Base-by-base conservation (phyloP, 2,113 vertebrate species). In the Lutjanus erythropterus region DNA sequence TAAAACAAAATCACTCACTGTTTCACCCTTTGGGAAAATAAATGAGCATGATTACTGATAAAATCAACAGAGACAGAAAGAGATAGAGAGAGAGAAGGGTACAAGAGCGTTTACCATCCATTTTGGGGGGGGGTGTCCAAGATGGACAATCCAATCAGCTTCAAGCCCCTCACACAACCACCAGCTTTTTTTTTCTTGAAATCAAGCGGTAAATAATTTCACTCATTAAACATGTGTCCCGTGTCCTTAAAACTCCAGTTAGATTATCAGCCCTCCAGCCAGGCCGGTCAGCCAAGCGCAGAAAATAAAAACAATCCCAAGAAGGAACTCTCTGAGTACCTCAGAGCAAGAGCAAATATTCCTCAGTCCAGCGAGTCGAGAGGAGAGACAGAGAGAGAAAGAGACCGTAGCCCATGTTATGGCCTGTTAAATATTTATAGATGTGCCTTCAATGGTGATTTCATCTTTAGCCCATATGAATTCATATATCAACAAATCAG, bases 381-480 rank as follows among this genome's bases (percentile, higher is more conserved):
- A 65, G 59, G 49, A 23, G 6, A 46, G 44, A 60, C 37, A 83
- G 27, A 39, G 37, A 39, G 33, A 35, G 41, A 42, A 3, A 78
- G 76, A 76, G 75, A 80, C 49, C 21, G 73, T 56, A 64, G 76
- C 74, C 72, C 74, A 66, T 66, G 64, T 53, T 78, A 85, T 75
- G 80, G 71, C 65, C 78, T 73, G 55, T 89, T 91, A 72, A 89
- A 89, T 91, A 91, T 91, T 86, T 81, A 88, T 81, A 89, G 53
- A 86, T 72, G 61, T 75, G 78, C 83, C 74, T 87, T 76, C 85
- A 81, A 77, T 85, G 74, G 83, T 70, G 52, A 83, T 78, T 41
- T 62, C 12, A 78, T 83, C 73, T 80, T 85, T 62, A 86, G 60
- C 86, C 70, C 47, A 62, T n/a, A n/a, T 60, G 42, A 83, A 82